Evolutionary conservation across 2,113 vertebrate species (phyloP).

Genomic region (Rattus rattus): DNA sequence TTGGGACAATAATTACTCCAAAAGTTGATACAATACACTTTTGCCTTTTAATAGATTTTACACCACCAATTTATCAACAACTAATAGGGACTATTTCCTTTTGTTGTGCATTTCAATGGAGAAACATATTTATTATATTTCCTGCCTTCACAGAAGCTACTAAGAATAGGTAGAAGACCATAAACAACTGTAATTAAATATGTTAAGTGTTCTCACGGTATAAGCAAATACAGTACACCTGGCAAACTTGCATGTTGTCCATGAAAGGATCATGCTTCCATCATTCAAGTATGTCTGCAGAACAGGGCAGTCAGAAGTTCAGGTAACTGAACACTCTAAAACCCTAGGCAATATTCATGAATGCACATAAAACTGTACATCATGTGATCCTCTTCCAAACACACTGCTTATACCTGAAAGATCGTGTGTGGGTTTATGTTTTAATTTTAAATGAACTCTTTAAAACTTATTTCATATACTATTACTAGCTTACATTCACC

Average conservation of each 20-base stretch:
- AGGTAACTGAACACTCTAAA: constrained; percentile 63
- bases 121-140: constrained; percentile 50
- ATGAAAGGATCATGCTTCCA: constrained; percentile 59
- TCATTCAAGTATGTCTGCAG: constrained; percentile 51
- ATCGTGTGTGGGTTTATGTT: background rate
- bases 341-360: constrained; percentile 1
- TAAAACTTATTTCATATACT: constrained; percentile 40
- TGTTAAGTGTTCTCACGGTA: constrained; percentile 65
- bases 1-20: constrained; percentile 55
- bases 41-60: constrained; percentile 75
- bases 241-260: constrained; percentile 59
- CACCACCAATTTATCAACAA: constrained; percentile 56
- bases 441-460: constrained; percentile 65
- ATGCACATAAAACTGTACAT: constrained; percentile 50
- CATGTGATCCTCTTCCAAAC: constrained; percentile 40
- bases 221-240: constrained; percentile 72
- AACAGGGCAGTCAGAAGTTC: constrained; percentile 61
- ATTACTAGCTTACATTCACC: constrained; percentile 38
- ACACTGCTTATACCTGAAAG: constrained; percentile 53
- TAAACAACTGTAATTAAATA: constrained; percentile 81
- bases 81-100: constrained; percentile 28
- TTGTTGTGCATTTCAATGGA: constrained; percentile 11
- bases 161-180: constrained; percentile 56
- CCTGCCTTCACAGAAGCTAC: constrained; percentile 73
- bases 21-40: constrained; percentile 54